Evolutionary conservation across 1,140 invertebrate genomes (phyloP).

Genomic region (Aphaenogaster floridana): DNA sequence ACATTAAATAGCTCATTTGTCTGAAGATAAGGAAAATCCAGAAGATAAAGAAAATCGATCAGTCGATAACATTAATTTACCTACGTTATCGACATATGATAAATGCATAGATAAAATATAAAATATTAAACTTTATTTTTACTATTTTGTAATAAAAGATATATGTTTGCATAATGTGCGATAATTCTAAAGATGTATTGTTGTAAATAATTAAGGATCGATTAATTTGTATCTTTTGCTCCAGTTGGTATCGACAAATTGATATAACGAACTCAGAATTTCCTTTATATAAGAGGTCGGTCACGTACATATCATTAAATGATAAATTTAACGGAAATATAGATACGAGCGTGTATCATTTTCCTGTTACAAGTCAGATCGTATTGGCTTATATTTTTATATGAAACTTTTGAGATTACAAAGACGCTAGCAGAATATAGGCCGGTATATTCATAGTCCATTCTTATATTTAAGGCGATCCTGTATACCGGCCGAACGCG

Average conservation of each 20-base stretch:
- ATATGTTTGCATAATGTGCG: background rate
- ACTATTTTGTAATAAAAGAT: background rate
- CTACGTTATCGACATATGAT: background rate
- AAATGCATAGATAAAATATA: background rate
- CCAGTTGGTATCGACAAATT: background rate
- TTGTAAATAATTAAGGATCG: background rate
- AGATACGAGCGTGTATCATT: conserved; percentile 12
- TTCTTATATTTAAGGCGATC: too few relatives aligned
- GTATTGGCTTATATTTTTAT: background rate
- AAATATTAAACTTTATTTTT: background rate
- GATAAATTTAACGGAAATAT: conserved; percentile 19
- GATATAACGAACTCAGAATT: background rate
- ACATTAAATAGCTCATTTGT: background rate
- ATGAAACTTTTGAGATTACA: conserved; percentile 12
- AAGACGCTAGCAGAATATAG: background rate
- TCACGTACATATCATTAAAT: conserved; percentile 5
- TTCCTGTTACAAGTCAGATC: background rate
- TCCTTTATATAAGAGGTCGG: background rate
- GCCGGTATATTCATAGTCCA: too few relatives aligned
- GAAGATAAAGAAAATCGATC: background rate
- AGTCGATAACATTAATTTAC: background rate
- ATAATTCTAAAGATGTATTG: background rate
- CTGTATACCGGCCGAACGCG: too few relatives aligned
- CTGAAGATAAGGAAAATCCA: background rate
- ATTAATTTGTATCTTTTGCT: background rate